These are phyloP conservation scores for Piscicola geometra DNA, from an alignment of 2,888 invertebrate species.

Conservation along the genomic window DNA sequence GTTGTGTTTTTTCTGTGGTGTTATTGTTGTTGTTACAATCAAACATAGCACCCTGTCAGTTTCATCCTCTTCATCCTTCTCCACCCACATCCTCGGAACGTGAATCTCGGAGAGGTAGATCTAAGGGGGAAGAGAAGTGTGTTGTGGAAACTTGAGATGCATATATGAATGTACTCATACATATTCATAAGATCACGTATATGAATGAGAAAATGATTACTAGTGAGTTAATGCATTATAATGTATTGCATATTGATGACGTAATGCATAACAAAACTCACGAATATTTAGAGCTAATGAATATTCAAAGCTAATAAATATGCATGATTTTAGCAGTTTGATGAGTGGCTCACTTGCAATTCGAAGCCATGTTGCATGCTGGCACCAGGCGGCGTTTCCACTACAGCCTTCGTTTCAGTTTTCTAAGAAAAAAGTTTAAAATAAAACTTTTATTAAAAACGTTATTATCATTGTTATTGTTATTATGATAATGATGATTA, in stretches of 20 bases:
- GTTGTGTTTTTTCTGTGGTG: background rate
- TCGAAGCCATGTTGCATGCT: constrained; percentile 52
- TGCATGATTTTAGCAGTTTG: too few relatives aligned
- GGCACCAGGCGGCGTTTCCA: constrained; percentile 48
- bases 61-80: constrained; percentile 48
- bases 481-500: background rate
- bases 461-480: background rate
- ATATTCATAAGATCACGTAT: too few relatives aligned
- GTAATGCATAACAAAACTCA: too few relatives aligned
- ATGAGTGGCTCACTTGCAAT: constrained; percentile 54
- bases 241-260: too few relatives aligned
- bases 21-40: background rate
- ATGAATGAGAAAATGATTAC: too few relatives aligned
- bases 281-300: too few relatives aligned
- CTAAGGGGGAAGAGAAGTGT: constrained; percentile 35
- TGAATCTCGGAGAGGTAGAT: constrained; percentile 54
- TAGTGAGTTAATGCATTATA: too few relatives aligned
- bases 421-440: constrained; percentile 42
- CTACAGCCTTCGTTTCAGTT: constrained; percentile 54
- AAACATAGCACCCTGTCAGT: constrained; percentile 35
- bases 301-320: too few relatives aligned
- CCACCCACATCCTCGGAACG: constrained; percentile 57
- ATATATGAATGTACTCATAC: too few relatives aligned
- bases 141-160: too few relatives aligned
- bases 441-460: background rate